Evolutionary conservation across 2,113 vertebrate genomes (phyloP).

Genomic region (Melierax canorus): DNA sequence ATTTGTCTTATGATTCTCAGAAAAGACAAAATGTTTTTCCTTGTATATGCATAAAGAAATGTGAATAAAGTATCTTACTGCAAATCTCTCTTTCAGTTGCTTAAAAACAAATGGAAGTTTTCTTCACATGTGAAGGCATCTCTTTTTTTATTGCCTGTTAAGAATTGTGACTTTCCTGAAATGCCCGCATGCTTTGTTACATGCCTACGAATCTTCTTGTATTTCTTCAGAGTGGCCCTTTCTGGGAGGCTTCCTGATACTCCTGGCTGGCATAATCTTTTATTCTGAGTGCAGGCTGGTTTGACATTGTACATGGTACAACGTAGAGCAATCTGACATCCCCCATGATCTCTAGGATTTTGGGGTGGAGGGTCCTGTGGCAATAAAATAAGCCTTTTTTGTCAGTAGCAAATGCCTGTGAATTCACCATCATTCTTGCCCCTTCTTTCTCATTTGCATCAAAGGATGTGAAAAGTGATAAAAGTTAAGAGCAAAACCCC

Average conservation of each 20-base stretch:
- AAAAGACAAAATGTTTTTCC: background rate
- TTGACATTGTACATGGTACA: fast-evolving
- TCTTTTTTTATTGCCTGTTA: background rate
- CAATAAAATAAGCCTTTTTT: background rate
- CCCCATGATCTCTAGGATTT: background rate
- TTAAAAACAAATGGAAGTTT: background rate
- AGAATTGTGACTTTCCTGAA: background rate
- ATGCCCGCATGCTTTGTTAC: background rate
- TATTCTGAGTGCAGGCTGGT: too few species aligned
- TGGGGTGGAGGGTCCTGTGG: background rate
- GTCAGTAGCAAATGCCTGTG: background rate
- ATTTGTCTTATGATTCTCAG: background rate
- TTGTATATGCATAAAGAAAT: background rate
- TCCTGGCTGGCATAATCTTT: fast-evolving
- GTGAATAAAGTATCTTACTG: background rate
- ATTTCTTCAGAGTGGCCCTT: background rate
- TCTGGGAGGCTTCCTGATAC: background rate
- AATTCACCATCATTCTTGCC: background rate
- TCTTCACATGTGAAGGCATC: background rate
- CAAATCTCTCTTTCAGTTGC: background rate
- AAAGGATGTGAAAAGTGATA: background rate
- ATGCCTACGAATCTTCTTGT: fast-evolving
- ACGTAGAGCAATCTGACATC: fast-evolving
- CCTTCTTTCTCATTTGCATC: background rate
- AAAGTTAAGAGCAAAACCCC: background rate